A percentile compares a stretch with the other conserved stretches of the same genome.
Conservation (phyloP, 2,888 invertebrate species). For the Drosophila cognata region DNA sequence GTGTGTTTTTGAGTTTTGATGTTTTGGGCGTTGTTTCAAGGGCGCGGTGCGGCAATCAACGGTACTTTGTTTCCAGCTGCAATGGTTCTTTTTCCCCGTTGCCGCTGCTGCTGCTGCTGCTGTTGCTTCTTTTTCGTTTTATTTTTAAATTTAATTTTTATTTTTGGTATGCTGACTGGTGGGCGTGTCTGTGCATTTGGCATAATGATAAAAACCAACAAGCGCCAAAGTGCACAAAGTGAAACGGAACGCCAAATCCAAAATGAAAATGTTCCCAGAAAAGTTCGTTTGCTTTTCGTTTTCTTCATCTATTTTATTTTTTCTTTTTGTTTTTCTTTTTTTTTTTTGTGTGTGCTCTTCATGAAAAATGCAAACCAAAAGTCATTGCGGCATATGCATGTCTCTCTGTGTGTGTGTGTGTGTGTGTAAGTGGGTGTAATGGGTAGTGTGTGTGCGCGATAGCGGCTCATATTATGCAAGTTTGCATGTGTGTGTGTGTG, state of each 20-base stretch:
- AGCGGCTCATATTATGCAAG: not conserved
- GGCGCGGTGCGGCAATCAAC: constrained; percentile 51
- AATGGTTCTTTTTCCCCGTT: constrained; percentile 4
- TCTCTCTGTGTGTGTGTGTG: constrained; percentile 3
- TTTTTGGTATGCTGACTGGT: constrained; percentile 10
- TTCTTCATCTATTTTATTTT: constrained; percentile 7
- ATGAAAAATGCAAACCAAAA: constrained; percentile 61
- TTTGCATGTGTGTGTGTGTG: not conserved
- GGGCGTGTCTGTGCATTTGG: constrained; percentile 60
- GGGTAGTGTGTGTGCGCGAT: not conserved
- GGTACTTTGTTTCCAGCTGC: constrained; percentile 40
- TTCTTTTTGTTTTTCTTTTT: not conserved
- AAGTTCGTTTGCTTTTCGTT: constrained; percentile 12
- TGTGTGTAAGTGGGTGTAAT: not conserved
- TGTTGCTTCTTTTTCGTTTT: not conserved
- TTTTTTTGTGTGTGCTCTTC: constrained; percentile 24
- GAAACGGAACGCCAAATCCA: constrained; percentile 44
- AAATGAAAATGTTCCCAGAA: constrained; percentile 50
- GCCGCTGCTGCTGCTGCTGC: not conserved
- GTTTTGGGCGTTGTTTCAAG: constrained; percentile 48
- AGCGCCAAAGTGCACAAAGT: constrained; percentile 57
- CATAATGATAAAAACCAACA: constrained; percentile 64
- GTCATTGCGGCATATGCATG: constrained; percentile 45
- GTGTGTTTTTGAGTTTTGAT: not conserved
- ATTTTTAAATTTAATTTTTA: constrained; percentile 11